Percentiles rank a stretch among this genome's conserved stretches.
Evolutionary conservation across 53 echinoderm and acorn worm genomes (phyloP).

Genomic region (Temnopleurus reevesii): DNA sequence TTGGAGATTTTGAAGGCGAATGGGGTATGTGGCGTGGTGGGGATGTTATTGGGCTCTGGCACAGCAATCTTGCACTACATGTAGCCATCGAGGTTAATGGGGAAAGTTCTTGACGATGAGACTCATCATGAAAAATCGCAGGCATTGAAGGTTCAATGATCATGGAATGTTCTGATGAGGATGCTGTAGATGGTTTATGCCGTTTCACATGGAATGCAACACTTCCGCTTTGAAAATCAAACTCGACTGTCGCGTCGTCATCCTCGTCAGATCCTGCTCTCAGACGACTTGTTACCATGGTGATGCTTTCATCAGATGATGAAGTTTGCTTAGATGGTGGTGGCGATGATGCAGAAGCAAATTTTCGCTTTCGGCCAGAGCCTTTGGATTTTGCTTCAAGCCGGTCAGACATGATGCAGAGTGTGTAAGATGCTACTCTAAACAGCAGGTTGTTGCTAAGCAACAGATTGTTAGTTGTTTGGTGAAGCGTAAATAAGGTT

Average conservation of each 20-base stretch:
- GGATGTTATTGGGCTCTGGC: slow-evolving; percentile 1
- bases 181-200: slow-evolving; percentile 1
- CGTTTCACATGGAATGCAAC: slow-evolving; percentile 47
- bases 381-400: background rate
- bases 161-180: background rate
- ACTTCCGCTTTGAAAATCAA: slow-evolving; percentile 46
- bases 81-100: background rate
- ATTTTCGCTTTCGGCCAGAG: slow-evolving; percentile 43
- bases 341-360: background rate
- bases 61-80: background rate
- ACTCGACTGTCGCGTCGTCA: slow-evolving; percentile 22
- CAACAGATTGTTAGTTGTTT: slow-evolving; percentile 39
- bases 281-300: slow-evolving; percentile 44
- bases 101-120: background rate
- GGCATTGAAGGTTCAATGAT: background rate
- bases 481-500: slow-evolving; percentile 33
- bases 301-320: background rate
- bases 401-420: slow-evolving; percentile 52
- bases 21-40: background rate
- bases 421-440: background rate
- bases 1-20: background rate
- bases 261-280: slow-evolving; percentile 29
- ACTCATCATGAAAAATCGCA: background rate
- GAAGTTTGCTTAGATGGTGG: slow-evolving; percentile 1
- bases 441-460: slow-evolving; percentile 2